These are phyloP conservation scores for Eledone cirrhosa DNA, from an alignment of 2,888 invertebrate genomes.

Conservation along the genomic window DNA sequence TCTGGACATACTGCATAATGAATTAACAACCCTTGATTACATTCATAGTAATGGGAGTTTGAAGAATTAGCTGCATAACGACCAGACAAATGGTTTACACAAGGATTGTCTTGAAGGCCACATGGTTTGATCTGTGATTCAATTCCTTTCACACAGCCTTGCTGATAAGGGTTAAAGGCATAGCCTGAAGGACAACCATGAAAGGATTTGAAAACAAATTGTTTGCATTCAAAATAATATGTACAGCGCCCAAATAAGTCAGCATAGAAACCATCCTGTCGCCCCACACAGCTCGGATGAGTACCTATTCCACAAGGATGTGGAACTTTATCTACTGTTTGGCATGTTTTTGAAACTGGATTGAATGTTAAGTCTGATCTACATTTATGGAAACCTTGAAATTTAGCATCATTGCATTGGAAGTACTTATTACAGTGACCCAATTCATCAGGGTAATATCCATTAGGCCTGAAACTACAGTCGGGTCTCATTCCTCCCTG, in stretches of 20 bases:
- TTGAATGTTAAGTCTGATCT: conserved; percentile 40
- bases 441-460: conserved; percentile 44
- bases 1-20: conserved; percentile 38
- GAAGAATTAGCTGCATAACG: conserved; percentile 35
- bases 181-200: conserved; percentile 40
- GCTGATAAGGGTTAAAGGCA: conserved; percentile 39
- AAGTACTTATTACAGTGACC: conserved; percentile 44
- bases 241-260: conserved; percentile 44
- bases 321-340: conserved; percentile 32
- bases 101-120: conserved; percentile 42
- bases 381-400: conserved; percentile 42
- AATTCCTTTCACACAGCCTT: conserved; percentile 38
- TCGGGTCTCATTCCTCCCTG: conserved; percentile 42
- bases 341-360: conserved; percentile 39
- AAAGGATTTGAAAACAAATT: conserved; percentile 36
- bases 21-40: conserved; percentile 38
- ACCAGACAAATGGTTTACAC: conserved; percentile 38
- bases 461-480: conserved; percentile 39
- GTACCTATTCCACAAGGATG: conserved; percentile 43
- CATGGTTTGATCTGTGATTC: conserved; percentile 42
- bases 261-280: conserved; percentile 41
- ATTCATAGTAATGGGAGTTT: conserved; percentile 40
- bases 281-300: conserved; percentile 36
- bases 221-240: conserved; percentile 42
- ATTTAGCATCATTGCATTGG: conserved; percentile 37